Evolutionary conservation across 2,797 vertebrate species (phyloP).

Genomic region (Argyrosomus regius): DNA sequence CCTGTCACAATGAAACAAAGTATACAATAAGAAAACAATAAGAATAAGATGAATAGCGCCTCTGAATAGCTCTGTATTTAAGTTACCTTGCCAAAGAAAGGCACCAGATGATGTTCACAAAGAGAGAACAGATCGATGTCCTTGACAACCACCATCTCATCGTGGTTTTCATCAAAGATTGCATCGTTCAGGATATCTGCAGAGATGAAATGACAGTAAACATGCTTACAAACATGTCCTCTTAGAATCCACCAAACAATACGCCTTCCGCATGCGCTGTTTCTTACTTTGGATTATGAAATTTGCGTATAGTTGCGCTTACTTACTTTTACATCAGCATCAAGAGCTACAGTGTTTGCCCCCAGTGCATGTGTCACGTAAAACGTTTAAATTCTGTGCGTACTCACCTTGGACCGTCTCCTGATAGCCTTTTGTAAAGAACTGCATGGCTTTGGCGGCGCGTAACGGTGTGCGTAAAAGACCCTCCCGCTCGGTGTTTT

Average conservation of each 20-base stretch:
- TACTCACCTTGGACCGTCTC: slow-evolving; percentile 11
- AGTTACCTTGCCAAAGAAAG: slow-evolving; percentile 13
- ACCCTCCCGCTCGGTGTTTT: background rate
- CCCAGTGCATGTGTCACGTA: too few relatives aligned
- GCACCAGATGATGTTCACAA: slow-evolving; percentile 17
- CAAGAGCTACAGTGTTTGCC: background rate
- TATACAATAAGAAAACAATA: background rate
- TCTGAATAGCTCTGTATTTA: too few relatives aligned
- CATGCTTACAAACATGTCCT: too few relatives aligned
- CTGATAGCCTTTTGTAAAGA: slow-evolving; percentile 66
- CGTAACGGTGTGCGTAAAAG: slow-evolving; percentile 79
- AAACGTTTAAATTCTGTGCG: background rate
- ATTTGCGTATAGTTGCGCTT: background rate
- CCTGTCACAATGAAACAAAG: slow-evolving; percentile 55
- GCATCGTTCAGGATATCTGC: slow-evolving; percentile 14
- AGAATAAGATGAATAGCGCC: too few relatives aligned
- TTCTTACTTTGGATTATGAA: background rate
- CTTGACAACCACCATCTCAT: slow-evolving; percentile 5
- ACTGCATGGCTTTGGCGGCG: slow-evolving; percentile 84
- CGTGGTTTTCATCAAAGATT: slow-evolving; percentile 15
- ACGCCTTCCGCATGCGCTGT: background rate
- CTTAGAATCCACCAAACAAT: background rate
- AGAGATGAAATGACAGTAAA: background rate
- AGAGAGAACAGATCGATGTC: slow-evolving; percentile 21
- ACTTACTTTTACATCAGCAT: background rate